Evolutionary conservation across 2,113 vertebrate genomes (phyloP), one percentile per base, ranked within the genome.

Genomic region (Triplophysa dalaica): DNA sequence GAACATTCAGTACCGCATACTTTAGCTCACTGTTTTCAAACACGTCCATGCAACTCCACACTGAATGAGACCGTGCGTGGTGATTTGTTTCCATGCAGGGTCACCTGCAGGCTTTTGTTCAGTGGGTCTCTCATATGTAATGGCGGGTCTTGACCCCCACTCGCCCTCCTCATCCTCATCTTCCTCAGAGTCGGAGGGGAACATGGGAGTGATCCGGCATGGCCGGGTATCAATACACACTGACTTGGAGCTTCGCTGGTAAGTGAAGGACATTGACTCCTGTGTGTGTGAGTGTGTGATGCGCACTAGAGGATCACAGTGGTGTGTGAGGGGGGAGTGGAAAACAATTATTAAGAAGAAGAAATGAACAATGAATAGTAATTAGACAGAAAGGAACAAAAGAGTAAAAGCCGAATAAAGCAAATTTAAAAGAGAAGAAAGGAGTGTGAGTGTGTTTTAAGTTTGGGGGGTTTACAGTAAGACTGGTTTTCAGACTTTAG

Each of bases 231-330:
- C 94, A 89, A 99, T 92, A 93, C 89, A 91, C 92, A 99, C 94
- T 77, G 95, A 97, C 82, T 96, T 94, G 81, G 96, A 97, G 81
- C 95, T 96, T 86, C 95, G 95, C 81, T 98, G 93, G 91, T 98
- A 99, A 89, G 94, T 95, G 92, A 97, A 98, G 78, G 95, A 98
- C 97, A 99, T 93, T 86, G 97, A 97, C 78, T 99, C 96, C 84
- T 94, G 93, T 79, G 95, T 96, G 86, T 91, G 95, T 83, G 96
- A 96, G 45, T 98, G 97, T 91, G 95, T 96, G 88, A 99, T 95
- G 88, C 87, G 95, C 89, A 98, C 98, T 99, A 85, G 75, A 89
- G 79, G 85, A 70, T 81, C 63, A 89, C 76, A 74, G 50, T 26
- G 64, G 33, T 56, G 54, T 74, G 80, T 62, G 16, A 65, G 63